phyloP scores from a whole-genome alignment of 2,113 vertebrate species.

The Holacanthus passer region DNA sequence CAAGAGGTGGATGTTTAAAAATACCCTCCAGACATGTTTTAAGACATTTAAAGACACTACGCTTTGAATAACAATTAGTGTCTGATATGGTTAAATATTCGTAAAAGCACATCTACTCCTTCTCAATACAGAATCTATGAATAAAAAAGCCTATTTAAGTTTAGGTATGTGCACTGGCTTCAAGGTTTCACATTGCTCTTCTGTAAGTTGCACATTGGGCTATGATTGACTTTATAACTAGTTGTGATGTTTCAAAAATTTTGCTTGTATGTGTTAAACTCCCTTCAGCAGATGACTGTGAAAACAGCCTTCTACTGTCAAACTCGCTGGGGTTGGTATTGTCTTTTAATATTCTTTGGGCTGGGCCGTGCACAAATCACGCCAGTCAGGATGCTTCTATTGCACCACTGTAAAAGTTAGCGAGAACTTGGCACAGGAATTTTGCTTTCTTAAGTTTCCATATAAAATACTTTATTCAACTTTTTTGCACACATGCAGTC shows the following conservation, averaged over 20 bases:
- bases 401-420: too few species aligned
- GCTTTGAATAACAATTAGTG: slow-evolving; percentile 43
- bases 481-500: not conserved
- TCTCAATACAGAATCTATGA: not conserved
- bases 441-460: not conserved
- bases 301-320: too few species aligned
- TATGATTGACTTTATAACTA: not conserved
- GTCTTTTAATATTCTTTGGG: too few species aligned
- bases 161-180: not conserved
- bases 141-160: not conserved
- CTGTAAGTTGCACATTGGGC: not conserved
- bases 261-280: not conserved
- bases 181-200: not conserved
- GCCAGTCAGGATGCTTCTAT: too few species aligned
- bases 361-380: too few species aligned
- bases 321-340: too few species aligned
- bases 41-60: slow-evolving; percentile 33
- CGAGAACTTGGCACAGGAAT: too few species aligned
- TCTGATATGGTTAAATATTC: slow-evolving; percentile 6
- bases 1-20: slow-evolving; percentile 27
- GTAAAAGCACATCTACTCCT: not conserved
- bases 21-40: slow-evolving; percentile 38
- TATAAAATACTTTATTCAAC: not conserved
- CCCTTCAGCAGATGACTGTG: not conserved
- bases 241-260: not conserved